Percentiles rank a stretch among this genome's conserved stretches.
Evolutionary conservation across 2,797 vertebrate genomes (phyloP).

Genomic region (Gallinago solitaria): DNA sequence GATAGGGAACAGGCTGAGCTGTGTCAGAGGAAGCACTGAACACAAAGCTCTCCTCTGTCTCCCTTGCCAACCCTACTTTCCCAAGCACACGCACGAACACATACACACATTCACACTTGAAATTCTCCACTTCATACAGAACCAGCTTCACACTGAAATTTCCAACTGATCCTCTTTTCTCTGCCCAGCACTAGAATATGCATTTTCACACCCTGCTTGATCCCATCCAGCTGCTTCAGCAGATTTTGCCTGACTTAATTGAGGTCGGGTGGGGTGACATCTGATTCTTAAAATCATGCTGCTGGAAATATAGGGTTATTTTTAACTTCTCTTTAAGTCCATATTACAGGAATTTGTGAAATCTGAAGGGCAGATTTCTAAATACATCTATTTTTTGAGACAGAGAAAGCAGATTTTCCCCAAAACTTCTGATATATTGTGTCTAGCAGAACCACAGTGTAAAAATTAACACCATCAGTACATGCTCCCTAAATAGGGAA

Average conservation of each 20-base stretch:
- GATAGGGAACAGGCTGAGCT: conserved; percentile 75
- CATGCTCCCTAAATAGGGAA: not conserved
- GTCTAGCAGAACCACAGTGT: not conserved
- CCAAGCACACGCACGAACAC: conserved; percentile 78
- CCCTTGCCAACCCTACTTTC: conserved; percentile 82
- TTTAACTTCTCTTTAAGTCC: not conserved
- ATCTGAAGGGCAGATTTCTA: not conserved
- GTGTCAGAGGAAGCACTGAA: conserved; percentile 63
- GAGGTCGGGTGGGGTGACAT: conserved; percentile 15
- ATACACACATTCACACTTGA: conserved; percentile 79
- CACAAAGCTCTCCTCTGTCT: conserved; percentile 94
- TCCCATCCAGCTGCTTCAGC: conserved; percentile 32
- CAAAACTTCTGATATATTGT: not conserved
- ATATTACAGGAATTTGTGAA: not conserved
- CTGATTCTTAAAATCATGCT: conserved; percentile 26
- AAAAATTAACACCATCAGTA: not conserved
- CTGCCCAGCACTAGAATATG: not conserved
- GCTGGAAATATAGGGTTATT: not conserved
- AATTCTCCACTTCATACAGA: conserved; percentile 82
- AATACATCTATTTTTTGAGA: not conserved
- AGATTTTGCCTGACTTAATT: conserved; percentile 18
- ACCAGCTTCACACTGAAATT: conserved; percentile 42
- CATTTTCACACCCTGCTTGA: conserved; percentile 39
- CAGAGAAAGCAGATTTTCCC: not conserved
- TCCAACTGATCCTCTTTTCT: conserved; percentile 35